Evolutionary conservation across 2,797 vertebrate genomes (phyloP), one percentile per base, ranked within the genome.

Genomic region (Gambelia wislizenii): DNA sequence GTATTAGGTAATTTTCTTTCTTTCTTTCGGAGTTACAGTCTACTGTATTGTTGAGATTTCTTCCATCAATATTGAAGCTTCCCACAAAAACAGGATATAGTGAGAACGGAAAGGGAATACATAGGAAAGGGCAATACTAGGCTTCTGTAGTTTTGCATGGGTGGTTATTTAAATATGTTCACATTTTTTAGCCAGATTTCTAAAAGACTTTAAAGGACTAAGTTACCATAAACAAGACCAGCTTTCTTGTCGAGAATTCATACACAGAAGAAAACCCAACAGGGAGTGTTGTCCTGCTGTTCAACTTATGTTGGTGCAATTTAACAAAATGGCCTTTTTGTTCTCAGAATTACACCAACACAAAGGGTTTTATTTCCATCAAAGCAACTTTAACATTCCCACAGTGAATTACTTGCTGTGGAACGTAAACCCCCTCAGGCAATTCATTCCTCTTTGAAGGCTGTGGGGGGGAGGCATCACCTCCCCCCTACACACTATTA

Each of bases 241-340:
- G 92, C 89, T 89, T 91, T 92, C 90, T 94, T 95, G 88, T 91
- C 89, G 79, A 92, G 92, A 44, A 90, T 39, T 91, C 79, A 90
- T 89, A 93, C 75, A 91, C 83, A 87, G 42, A 56, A 59, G 93
- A 89, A 92, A 90, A 93, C 25, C 42, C 42, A 52, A 70, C n/a
- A 27, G 9, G 94, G 94, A 33, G 20, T 95, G 92, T 91, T 83
- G 80, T 92, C 93, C 86, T 49, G 88, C 47, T 7, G n/a, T 39
- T 85, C 84, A 88, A 81, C 54, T 91, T 91, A 76, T 80, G 39
- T 30, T 61, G 72, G 91, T 89, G 93, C 93, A 94, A 93, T 94
- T 94, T 90, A 94, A 93, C 90, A 96, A 95, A 96, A 96, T 8
- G 91, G 88, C 84, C 91, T 82, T 94, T 91, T 96, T 96, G 95